Base-by-base conservation (phyloP, 2,797 vertebrate species). In the Meriones psammophilus region DNA sequence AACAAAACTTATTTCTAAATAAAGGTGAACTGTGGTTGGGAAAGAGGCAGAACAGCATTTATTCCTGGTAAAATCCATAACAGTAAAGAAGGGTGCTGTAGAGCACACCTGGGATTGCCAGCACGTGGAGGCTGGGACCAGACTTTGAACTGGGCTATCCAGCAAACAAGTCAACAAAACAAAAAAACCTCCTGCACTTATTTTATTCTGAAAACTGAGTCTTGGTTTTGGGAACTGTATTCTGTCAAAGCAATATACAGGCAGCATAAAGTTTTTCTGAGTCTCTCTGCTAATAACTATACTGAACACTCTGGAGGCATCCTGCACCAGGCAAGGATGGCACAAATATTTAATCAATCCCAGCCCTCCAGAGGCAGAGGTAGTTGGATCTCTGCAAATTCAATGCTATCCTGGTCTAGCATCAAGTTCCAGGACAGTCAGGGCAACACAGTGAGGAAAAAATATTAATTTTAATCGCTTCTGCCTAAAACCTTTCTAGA, bases 241-340 rank as follows among this genome's bases (percentile, higher is more conserved):
- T 93, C 79, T 96, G 8, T 74, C 28, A 56, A 89, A 85, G 14
- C 30, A 83, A 96, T 33, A 85, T 73, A 84, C 58, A 46, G 91
- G 74, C 33, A 86, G 64, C 87, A 88, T 83, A 87, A 78, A 88
- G 76, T 93, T 93, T 91, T 77, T 66, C 89, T 95, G 42, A 68
- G 81, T 78, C 12, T 92, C 10, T 92, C 26, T 92, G 78, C 92
- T 79, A 94, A 94, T 90, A 56, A 87, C 26, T 42, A 92, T 76
- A 78, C 14, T n/a, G 78, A 30, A 92, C 71, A 92, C 8, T 78
- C 76, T 78, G 28, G 76, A 54, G 30, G 46, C 26, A 50, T 33
- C 42, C 39, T 66, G 28, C 10, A 66, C 39, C 42, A 84, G 24
- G 60, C 62, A 84, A 84, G 26, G 81, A 66, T 7, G 5, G 14